Percentiles rank a stretch among this genome's conserved stretches.
phyloP scores from a whole-genome alignment of 2,113 vertebrate species.

The Gyps fulvus region DNA sequence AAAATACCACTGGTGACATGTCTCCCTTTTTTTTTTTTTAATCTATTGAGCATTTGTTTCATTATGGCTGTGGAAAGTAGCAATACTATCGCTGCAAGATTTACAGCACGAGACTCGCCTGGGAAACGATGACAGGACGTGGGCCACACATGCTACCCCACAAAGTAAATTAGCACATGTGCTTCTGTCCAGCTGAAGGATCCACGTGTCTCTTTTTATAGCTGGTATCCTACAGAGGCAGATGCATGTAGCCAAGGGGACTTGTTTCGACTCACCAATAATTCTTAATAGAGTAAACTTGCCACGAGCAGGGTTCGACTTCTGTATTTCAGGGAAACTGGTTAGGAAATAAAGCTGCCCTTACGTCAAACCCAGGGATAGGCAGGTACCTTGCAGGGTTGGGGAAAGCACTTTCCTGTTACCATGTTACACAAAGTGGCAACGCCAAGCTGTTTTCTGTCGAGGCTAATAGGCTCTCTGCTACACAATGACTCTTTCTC shows the following conservation, averaged over 20 bases:
- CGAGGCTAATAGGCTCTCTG: neutral
- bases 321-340: neutral
- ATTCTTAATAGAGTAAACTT: neutral
- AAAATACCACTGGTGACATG: neutral
- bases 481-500: neutral
- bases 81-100: neutral
- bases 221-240: neutral
- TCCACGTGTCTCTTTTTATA: neutral
- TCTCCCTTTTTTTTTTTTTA: neutral
- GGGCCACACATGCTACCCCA: neutral
- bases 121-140: rapidly evolving
- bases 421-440: rapidly evolving
- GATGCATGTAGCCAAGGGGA: neutral
- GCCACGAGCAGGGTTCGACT: rapidly evolving
- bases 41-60: neutral
- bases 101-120: neutral
- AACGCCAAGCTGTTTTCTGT: rapidly evolving
- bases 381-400: rapidly evolving
- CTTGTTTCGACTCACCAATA: neutral
- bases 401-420: neutral
- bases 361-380: neutral
- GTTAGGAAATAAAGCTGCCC: neutral
- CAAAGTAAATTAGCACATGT: neutral
- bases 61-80: neutral
- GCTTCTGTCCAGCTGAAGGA: neutral